Base-by-base conservation (phyloP, 2,888 invertebrate species). In the Andricus quercusramuli region DNA sequence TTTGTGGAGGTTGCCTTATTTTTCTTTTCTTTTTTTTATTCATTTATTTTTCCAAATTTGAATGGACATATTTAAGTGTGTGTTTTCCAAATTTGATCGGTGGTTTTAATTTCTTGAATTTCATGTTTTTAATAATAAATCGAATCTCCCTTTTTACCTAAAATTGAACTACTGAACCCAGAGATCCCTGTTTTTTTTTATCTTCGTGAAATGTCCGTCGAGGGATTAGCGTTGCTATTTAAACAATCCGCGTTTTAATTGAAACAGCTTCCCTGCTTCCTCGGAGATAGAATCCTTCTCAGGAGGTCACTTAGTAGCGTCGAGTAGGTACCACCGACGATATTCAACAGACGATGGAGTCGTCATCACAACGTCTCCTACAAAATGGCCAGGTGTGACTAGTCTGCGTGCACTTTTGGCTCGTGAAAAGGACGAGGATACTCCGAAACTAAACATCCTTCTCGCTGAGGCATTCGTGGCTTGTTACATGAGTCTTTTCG, bases 301-400 rank as follows among this genome's bases (percentile, higher is more conserved):
- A 4, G 92, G 92, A 4, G 92, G 92, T 85, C 96, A 97, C 92
- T 93, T 97, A 84, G 95, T 97, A 81, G 95, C 95, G 9, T 94
- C 93, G 11, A 93, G 93, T 83, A 93, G 95, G 64, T 94, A 96
- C 80, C 94, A 96, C 83, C 94, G 97, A 83, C 94, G 96, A 44
- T 96, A 96, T 90, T 97, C 97, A 1, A 95, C 96, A 1, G 97
- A 97, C 86, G 98, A 98, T 87, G 95, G 96, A 5, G 94, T 95
- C 17, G 95, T 95, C 84, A 95, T 96, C 37, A 97, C 97, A n/a
- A 98, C 98, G 1, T 94, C 95, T 9, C 97, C 98, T 0, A 95
- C 97, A 77, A 98, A 98, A 93, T 98, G 98, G 98, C 98, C 98
- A 56, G 99, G 99, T 17, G 99, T 99, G 0, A 97, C 98, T 0